Evolutionary conservation across 2,113 vertebrate species (phyloP), one percentile per base, ranked within the genome.

Genomic region (Lichenostomus cassidix): DNA sequence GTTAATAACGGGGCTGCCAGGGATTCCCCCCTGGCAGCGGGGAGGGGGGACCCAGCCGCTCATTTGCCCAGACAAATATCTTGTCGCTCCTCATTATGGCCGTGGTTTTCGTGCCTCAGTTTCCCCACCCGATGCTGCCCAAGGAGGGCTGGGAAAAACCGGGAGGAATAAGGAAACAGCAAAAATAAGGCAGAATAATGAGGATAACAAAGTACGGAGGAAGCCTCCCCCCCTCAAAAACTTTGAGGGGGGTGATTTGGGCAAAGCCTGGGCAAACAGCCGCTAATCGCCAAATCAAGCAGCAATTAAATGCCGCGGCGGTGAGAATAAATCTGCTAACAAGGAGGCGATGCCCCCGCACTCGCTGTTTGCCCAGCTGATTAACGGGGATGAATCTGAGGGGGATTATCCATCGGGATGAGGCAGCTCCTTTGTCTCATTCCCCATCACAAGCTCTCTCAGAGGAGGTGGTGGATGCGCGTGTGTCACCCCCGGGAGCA

Each of bases 221-320:
- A n/a, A 56, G 14, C 15, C 9, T 52, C 24, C 8, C 35, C 49
- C 41, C 7, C 23, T 9, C 22, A 29, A 42, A 86, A 90, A 87
- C 46, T 77, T 79, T 33, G n/a, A 60, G 39, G 80, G 44, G 55
- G 47, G 50, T 4, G 27, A 58, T 90, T 89, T 71, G 81, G 76
- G 68, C 27, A 97, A 98, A 95, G 94, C 96, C 95, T 97, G 85
- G 52, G 83, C 97, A 98, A 98, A 98, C 96, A 98, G 31, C 16
- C 37, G 49, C 97, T 98, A 98, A 98, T 98, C 97, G 94, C 94
- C n/a, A 89, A 95, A 97, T 97, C 97, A 98, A 98, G 96, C 97
- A 87, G 93, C 98, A 97, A 98, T 98, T 98, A 98, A 97, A 96
- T 56, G 90, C 31, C 17, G 53, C 17, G 15, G 96, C 96, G 81